phyloP scores from a whole-genome alignment of 2,797 vertebrate genomes.

The Clamator glandarius region DNA sequence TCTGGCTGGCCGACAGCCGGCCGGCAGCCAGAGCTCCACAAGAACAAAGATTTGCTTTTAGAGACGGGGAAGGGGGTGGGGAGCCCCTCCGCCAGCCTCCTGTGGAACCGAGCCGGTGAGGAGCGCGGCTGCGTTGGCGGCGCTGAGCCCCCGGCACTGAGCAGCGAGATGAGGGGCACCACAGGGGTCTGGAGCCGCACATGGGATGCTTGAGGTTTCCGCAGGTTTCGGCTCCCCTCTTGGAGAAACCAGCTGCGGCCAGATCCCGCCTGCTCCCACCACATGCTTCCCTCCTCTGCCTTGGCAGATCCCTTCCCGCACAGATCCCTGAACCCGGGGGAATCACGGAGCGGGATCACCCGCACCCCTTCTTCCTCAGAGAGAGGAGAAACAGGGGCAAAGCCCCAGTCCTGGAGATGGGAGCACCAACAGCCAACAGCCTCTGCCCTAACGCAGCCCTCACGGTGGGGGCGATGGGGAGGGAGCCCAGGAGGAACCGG shows the following conservation, averaged over 20 bases:
- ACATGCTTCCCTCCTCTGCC: background rate
- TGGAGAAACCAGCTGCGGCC: background rate
- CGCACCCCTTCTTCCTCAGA: rapidly evolving
- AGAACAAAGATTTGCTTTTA: slow-evolving; percentile 71
- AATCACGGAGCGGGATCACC: background rate
- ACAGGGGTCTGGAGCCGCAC: background rate
- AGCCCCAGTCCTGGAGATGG: background rate
- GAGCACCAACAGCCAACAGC: background rate
- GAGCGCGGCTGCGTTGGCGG: background rate
- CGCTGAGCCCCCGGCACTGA: background rate
- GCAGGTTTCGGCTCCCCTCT: background rate
- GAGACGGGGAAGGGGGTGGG: slow-evolving; percentile 20
- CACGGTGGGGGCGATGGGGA: background rate
- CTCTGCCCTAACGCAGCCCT: background rate
- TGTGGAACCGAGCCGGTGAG: background rate
- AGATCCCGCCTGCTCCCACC: background rate
- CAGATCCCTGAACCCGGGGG: rapidly evolving
- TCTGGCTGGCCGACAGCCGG: slow-evolving; percentile 59
- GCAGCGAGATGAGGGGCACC: background rate
- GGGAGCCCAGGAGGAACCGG: rapidly evolving
- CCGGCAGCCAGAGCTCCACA: slow-evolving; percentile 49
- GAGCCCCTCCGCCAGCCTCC: background rate
- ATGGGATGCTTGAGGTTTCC: background rate
- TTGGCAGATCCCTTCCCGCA: background rate
- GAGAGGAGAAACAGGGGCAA: background rate